phyloP scores from a whole-genome alignment of 2,113 vertebrate species.

The Ranitomeya imitator region DNA sequence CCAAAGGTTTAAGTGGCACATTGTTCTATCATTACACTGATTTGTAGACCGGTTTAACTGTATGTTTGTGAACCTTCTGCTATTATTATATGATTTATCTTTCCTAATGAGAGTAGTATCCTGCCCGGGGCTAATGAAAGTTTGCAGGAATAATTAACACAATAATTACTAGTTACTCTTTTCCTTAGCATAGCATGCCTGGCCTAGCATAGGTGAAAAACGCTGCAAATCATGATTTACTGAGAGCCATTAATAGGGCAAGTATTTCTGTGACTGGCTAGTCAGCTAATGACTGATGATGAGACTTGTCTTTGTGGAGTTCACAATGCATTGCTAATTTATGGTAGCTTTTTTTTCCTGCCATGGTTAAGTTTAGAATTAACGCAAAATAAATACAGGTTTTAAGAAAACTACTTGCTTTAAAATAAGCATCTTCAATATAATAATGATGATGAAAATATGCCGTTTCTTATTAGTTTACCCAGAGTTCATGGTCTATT shows the following conservation, averaged over 20 bases:
- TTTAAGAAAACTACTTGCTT: too few species aligned
- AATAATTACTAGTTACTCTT: conserved; percentile 4
- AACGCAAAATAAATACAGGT: background rate
- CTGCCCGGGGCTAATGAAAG: conserved; percentile 2
- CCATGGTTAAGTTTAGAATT: background rate
- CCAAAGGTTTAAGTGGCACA: conserved; percentile 27
- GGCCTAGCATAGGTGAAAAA: background rate
- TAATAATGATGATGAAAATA: too few species aligned
- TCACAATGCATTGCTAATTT: background rate
- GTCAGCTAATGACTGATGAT: background rate
- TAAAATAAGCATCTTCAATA: too few species aligned
- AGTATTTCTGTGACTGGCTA: background rate
- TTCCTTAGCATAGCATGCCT: background rate
- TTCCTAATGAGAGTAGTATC: conserved; percentile 14
- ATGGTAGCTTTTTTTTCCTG: background rate
- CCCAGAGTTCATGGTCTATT: too few species aligned
- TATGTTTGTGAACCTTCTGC: conserved; percentile 7
- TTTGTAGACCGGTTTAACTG: conserved; percentile 33
- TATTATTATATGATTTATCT: conserved; percentile 41
- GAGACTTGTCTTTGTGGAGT: background rate
- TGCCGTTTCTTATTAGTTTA: too few species aligned
- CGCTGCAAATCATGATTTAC: conserved; percentile 5
- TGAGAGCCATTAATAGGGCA: background rate
- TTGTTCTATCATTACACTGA: conserved; percentile 25
- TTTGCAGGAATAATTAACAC: conserved; percentile 26